Evolutionary conservation across 2,113 vertebrate genomes (phyloP).

Genomic region (Lasiurus borealis): DNA sequence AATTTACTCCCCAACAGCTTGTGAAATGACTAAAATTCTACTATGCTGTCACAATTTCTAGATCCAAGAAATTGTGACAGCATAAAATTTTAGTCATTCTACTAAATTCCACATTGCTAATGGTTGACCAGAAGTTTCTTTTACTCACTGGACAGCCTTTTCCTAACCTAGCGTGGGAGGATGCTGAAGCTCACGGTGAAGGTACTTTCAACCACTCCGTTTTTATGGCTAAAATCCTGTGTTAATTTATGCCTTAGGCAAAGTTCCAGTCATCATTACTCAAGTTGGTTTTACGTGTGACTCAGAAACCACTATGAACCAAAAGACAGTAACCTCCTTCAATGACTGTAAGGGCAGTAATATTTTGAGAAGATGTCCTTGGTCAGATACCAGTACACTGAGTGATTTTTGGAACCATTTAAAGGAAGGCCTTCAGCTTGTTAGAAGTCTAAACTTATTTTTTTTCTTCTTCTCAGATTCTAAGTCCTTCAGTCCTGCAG

Average conservation of each 20-base stretch:
- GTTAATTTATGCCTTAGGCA: neutral
- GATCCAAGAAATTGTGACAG: neutral
- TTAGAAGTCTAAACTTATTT: neutral
- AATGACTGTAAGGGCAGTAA: neutral
- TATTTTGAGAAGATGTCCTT: slow-evolving; percentile 9
- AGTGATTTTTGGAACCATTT: neutral
- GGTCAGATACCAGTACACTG: neutral
- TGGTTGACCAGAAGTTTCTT: neutral
- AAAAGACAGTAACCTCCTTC: neutral
- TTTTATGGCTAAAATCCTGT: neutral
- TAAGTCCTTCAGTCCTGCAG: neutral
- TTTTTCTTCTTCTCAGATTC: neutral
- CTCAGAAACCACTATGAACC: neutral
- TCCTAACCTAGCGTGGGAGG: neutral
- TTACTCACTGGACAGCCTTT: neutral
- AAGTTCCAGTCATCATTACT: neutral
- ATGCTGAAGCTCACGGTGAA: neutral
- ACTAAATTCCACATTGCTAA: neutral
- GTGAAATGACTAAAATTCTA: neutral
- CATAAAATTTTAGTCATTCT: too few relatives aligned
- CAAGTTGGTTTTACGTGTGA: neutral
- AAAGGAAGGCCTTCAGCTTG: neutral
- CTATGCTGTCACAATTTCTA: neutral
- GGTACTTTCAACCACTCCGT: neutral
- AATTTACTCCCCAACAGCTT: neutral